Conservation (phyloP, 2,113 vertebrate species). For the Oncorhynchus masou region DNA sequence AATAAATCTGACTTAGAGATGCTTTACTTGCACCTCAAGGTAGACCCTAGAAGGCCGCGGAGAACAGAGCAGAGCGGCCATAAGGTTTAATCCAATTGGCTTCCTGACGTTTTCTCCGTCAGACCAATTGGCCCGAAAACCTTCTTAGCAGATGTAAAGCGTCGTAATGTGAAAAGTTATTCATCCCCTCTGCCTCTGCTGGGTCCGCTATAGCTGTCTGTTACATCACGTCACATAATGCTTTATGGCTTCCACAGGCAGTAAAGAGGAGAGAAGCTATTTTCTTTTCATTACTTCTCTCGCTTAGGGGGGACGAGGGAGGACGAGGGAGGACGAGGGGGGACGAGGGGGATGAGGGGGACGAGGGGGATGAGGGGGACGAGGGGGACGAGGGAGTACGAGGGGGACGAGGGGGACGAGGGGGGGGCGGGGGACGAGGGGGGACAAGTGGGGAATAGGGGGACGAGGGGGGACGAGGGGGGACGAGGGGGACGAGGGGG, state of each 20-base stretch:
- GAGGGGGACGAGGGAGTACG: too few relatives aligned
- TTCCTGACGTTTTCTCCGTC: slow-evolving; percentile 30
- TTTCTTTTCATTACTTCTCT: slow-evolving; percentile 95
- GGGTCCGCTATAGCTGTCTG: slow-evolving; percentile 54
- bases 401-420: too few relatives aligned
- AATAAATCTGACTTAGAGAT: slow-evolving; percentile 78
- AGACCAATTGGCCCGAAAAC: slow-evolving; percentile 44
- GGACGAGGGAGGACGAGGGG: too few relatives aligned
- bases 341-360: too few relatives aligned
- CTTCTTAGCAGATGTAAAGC: slow-evolving; percentile 74
- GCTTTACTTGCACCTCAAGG: slow-evolving; percentile 70
- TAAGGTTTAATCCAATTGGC: slow-evolving; percentile 75
- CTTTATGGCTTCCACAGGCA: slow-evolving; percentile 87
- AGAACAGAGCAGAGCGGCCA: slow-evolving; percentile 51
- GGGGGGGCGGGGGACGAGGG: too few relatives aligned
- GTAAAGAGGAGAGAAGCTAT: slow-evolving; percentile 84
- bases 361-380: too few relatives aligned
- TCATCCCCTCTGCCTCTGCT: slow-evolving; percentile 65
- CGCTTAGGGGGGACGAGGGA: slow-evolving; percentile 77
- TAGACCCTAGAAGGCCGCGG: slow-evolving; percentile 20
- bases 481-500: too few relatives aligned
- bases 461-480: too few relatives aligned
- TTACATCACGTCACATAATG: slow-evolving; percentile 80
- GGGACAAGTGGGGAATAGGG: too few relatives aligned
- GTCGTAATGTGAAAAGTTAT: slow-evolving; percentile 83